Base-by-base conservation (phyloP, 2,113 vertebrate species). In the Salminus brasiliensis region DNA sequence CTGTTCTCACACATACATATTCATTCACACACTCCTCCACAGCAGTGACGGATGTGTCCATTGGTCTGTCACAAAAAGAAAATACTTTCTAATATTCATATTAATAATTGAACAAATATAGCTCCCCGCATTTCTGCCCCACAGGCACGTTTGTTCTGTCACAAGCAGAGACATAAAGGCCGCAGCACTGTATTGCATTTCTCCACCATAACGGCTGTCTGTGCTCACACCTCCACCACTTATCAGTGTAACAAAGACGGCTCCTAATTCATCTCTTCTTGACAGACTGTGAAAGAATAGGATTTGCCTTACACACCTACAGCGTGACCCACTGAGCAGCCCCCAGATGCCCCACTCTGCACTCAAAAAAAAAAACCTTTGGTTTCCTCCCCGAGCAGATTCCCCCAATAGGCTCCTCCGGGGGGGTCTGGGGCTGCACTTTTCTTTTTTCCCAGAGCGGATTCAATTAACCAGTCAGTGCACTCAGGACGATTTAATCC, bases 41-140 rank as follows among this genome's bases (percentile, higher is more conserved):
- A 57, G 70, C 80, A 49, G 32, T 0, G 0, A 88, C 74, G 25
- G 69, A 85, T 81, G 84, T 70, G 60, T 83, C 88, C 88, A 81
- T 83, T 89, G 83, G 83, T 83, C 84, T 82, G 80, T 89, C 89
- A 84, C 80, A 63, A 72, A 73, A 87, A 89, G 83, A 90, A 88
- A 88, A 88, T 68, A 83, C 79, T 90, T 90, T 91, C 87, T 88
- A 87, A 90, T 83, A 85, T 87, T 90, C 84, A 88, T 85, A 93
- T 93, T 91, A 92, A 93, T 91, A 91, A 91, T 85, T 89, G 89
- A 94, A 94, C 88, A 90, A 80, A 83, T 52, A 77, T 12, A 27
- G 45, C 36, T 21, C 27, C 32, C 83, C 41, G 60, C 29, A 69
- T 18, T n/a, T 52, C 8, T 5, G 3, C 66, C 62, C 79, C 13